Conservation (phyloP, 2,113 vertebrate species). For the Myotis yumanensis region DNA sequence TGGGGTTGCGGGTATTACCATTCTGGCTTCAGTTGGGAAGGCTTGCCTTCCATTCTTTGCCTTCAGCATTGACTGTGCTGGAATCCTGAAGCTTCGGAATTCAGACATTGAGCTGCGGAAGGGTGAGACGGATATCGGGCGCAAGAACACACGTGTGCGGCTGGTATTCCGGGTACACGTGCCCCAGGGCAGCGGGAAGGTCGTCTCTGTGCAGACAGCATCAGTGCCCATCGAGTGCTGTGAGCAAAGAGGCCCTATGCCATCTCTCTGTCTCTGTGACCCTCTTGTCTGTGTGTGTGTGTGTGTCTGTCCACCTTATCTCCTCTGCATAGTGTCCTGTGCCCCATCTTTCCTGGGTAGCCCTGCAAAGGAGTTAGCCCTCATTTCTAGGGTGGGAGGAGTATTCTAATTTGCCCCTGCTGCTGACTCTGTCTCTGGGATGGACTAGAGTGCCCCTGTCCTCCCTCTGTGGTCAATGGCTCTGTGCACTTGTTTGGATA, state of each 20-base stretch:
- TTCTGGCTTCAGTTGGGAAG: not conserved
- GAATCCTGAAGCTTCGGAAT: conserved; percentile 94
- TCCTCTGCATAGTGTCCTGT: not conserved
- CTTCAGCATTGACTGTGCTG: conserved; percentile 93
- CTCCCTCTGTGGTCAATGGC: not conserved
- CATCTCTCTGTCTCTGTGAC: conserved; percentile 5
- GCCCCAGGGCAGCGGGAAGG: conserved; percentile 88
- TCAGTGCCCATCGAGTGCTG: conserved; percentile 95
- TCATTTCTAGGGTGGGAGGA: not conserved
- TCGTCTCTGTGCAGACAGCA: conserved; percentile 91
- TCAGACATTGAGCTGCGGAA: conserved; percentile 95
- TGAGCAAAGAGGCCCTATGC: conserved; percentile 82
- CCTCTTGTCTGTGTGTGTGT: not conserved
- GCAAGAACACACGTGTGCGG: conserved; percentile 93
- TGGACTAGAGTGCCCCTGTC: not conserved
- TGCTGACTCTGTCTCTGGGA: not conserved
- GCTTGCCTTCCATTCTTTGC: not conserved
- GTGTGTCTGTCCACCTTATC: not conserved
- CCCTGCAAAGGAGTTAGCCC: not conserved
- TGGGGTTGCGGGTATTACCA: not conserved
- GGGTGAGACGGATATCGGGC: conserved; percentile 94
- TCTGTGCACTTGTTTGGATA: not conserved
- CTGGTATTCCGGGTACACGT: conserved; percentile 92
- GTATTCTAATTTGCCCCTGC: not conserved
- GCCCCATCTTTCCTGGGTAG: not conserved